phyloP scores from a whole-genome alignment of 2,888 invertebrate species.

The Pinctada fucata region DNA sequence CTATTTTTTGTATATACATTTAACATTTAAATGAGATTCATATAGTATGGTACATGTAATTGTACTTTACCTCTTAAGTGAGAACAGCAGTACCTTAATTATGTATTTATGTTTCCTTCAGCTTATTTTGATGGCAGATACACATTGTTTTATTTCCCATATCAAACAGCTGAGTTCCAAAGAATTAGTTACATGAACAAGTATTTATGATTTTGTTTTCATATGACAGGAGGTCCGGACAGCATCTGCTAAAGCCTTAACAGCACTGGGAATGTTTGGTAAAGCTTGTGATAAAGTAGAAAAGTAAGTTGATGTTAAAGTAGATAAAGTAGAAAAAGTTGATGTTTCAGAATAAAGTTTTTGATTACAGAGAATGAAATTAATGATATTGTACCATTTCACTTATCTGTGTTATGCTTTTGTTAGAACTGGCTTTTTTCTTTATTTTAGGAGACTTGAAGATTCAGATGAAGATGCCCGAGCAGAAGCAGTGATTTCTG shows the following conservation, averaged over 20 bases:
- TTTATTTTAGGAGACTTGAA: conserved; percentile 65
- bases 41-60: no score
- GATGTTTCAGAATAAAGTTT: neutral
- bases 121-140: no score
- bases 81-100: no score
- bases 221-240: conserved; percentile 66
- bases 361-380: neutral
- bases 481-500: conserved; percentile 73
- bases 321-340: neutral
- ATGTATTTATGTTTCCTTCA: no score
- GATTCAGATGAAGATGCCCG: conserved; percentile 69
- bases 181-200: no score
- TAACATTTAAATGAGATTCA: neutral
- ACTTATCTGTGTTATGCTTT: no score
- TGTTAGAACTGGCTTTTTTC: no score
- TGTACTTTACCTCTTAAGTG: no score
- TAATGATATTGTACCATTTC: no score
- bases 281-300: conserved; percentile 72
- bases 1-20: neutral
- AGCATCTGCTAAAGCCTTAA: conserved; percentile 71
- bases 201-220: neutral
- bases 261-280: conserved; percentile 73
- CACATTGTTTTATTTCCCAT: no score
- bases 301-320: conserved; percentile 61
- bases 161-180: no score